Evolutionary conservation across 2,888 invertebrate genomes (phyloP).

Genomic region (Polydrusus tereticollis): DNA sequence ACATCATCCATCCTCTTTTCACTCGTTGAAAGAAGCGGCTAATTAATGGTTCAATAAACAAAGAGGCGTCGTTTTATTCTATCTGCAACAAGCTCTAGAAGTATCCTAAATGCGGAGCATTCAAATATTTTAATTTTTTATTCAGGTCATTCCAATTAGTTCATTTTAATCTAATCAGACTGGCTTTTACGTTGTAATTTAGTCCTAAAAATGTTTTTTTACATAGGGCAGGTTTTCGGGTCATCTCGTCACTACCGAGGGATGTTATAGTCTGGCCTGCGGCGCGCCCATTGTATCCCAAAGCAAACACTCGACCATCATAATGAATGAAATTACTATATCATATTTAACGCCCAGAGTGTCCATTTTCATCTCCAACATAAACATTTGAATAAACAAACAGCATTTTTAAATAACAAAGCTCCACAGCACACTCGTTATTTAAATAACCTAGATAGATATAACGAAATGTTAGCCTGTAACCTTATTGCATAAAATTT

Average conservation of each 20-base stretch:
- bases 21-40: background rate
- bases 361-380: background rate
- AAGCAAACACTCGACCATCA: too few relatives aligned
- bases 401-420: conserved; percentile 7
- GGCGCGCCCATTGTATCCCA: too few relatives aligned
- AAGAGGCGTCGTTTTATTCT: background rate
- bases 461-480: conserved; percentile 23
- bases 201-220: too few relatives aligned
- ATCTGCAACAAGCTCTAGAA: background rate
- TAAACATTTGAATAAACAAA: conserved; percentile 7
- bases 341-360: background rate
- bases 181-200: conserved; percentile 10
- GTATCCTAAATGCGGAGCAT: conserved; percentile 22
- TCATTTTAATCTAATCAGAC: conserved; percentile 32
- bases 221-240: too few relatives aligned
- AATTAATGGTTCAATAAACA: background rate
- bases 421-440: background rate
- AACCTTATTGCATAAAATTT: conserved; percentile 38
- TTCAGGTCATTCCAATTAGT: conserved; percentile 40
- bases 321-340: too few relatives aligned
- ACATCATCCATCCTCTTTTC: background rate
- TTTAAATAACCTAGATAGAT: conserved; percentile 30
- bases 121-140: conserved; percentile 38
- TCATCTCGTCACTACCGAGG: too few relatives aligned
- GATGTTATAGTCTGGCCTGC: too few relatives aligned